Evolutionary conservation across 2,888 invertebrate species (phyloP), one percentile per base, ranked within the genome.

Genomic region (Melieria picta): DNA sequence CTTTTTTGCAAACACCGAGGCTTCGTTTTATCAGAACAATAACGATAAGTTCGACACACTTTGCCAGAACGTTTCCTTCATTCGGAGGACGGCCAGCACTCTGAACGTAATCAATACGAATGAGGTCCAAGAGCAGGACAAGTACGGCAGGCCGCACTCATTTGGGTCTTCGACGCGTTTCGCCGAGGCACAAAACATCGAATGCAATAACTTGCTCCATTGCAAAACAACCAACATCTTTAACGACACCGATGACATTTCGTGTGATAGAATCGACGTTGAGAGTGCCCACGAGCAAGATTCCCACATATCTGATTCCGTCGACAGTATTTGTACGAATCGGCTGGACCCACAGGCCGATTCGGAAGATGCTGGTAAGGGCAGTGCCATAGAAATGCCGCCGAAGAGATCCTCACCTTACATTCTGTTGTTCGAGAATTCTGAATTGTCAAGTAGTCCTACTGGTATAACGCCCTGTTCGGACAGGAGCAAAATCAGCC

Each of bases 231-330:
- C 77, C 61, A 80, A 80, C 72, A 78, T 77, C 62, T 84, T 81
- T 60, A 79, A 79, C 65, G 81, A 82, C 5, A 79, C 78, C 5
- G 85, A 84, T 55, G 85, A 85, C 46, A 76, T 83, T 13, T 86
- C 86, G 11, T 85, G 84, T 77, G 87, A 87, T 75, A 84, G 84
- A 77, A 87, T 87, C 65, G 87, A 87, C 69, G 87, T 87, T 16
- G 87, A 87, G 73, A 86, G 85, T 63, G 84, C 84, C 67, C 82
- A 84, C 42, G 86, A 87, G 63, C 82, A 85, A 71, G 86, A 86
- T 48, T 86, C 86, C 13, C 85, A 84, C 61, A 84, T 84, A 77
- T 85, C 86, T 1, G 87, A 86, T 70, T 86, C 86, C 1, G 82
- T 84, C 45, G 86, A 86, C 60, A 85, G 85, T 57, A 79, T 83